A percentile compares a stretch with the other conserved stretches of the same genome.
phyloP scores from a whole-genome alignment of 2,113 vertebrate genomes.

The Sialia sialis region DNA sequence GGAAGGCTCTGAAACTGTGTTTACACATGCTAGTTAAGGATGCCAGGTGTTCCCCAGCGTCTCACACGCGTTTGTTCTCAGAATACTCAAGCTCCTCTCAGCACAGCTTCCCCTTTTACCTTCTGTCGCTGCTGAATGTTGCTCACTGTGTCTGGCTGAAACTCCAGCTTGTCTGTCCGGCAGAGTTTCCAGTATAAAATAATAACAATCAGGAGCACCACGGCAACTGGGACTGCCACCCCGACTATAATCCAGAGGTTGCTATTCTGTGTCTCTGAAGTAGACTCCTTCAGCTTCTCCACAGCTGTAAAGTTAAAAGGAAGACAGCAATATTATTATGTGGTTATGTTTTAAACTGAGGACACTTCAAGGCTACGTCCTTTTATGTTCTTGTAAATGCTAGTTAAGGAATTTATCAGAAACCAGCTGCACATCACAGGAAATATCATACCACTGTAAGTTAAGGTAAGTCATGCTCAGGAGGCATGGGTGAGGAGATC shows the following conservation, averaged over 20 bases:
- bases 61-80: background rate
- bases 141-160: constrained; percentile 92
- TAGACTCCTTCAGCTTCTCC: constrained; percentile 76
- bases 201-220: constrained; percentile 86
- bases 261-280: constrained; percentile 81
- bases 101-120: constrained; percentile 71
- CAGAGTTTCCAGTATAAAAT: constrained; percentile 99
- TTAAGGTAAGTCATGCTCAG: background rate
- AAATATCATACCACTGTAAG: background rate
- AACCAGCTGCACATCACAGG: background rate
- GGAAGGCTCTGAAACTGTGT: background rate
- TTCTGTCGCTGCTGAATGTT: constrained; percentile 94
- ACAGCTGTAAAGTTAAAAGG: constrained; percentile 75
- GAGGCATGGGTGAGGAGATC: background rate
- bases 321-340: background rate
- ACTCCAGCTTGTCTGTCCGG: constrained; percentile 95
- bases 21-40: background rate
- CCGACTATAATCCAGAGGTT: constrained; percentile 94
- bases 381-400: background rate
- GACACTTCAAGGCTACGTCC: background rate
- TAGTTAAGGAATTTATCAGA: background rate
- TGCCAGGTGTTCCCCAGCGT: background rate
- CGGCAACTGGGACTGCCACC: constrained; percentile 86
- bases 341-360: background rate
- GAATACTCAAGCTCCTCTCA: background rate